A percentile compares a stretch with the other conserved stretches of the same genome.
Evolutionary conservation across 1,140 invertebrate species (phyloP).

Genomic region (Charaxes varanes): DNA sequence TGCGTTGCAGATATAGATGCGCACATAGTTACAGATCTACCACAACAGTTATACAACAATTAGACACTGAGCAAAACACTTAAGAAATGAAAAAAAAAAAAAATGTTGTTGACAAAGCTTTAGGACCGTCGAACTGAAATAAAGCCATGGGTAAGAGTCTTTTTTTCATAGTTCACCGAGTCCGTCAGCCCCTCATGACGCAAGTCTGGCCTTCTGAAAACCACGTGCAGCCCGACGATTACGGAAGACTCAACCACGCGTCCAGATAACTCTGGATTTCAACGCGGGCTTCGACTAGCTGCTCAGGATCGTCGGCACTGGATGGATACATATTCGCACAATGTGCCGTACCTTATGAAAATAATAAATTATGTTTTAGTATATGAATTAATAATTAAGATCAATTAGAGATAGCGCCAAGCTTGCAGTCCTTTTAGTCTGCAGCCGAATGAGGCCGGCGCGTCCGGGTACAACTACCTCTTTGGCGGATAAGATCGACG

Average conservation of each 20-base stretch:
- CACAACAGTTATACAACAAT: slow-evolving; percentile 5
- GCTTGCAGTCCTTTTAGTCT: no score
- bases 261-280: slow-evolving; percentile 76
- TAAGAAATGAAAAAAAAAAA: background rate
- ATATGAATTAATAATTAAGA: background rate
- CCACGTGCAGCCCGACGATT: slow-evolving; percentile 2
- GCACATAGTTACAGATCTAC: slow-evolving; percentile 9
- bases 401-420: background rate
- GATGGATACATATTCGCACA: slow-evolving; percentile 88
- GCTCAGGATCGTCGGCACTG: slow-evolving; percentile 76
- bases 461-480: no score
- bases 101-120: background rate
- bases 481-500: no score
- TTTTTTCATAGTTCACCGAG: slow-evolving; percentile 4
- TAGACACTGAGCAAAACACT: slow-evolving; percentile 7
- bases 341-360: slow-evolving; percentile 81
- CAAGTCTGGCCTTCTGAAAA: slow-evolving; percentile 10
- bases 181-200: slow-evolving; percentile 12
- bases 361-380: slow-evolving; percentile 5
- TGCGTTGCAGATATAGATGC: slow-evolving; percentile 6
- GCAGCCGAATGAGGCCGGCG: no score
- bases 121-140: slow-evolving; percentile 1
- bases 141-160: slow-evolving; percentile 4
- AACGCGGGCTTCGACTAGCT: slow-evolving; percentile 78
- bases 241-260: slow-evolving; percentile 54